These are phyloP conservation scores for Poeciliopsis turneri DNA, from an alignment of 2,797 vertebrate species.

Conservation along the genomic window DNA sequence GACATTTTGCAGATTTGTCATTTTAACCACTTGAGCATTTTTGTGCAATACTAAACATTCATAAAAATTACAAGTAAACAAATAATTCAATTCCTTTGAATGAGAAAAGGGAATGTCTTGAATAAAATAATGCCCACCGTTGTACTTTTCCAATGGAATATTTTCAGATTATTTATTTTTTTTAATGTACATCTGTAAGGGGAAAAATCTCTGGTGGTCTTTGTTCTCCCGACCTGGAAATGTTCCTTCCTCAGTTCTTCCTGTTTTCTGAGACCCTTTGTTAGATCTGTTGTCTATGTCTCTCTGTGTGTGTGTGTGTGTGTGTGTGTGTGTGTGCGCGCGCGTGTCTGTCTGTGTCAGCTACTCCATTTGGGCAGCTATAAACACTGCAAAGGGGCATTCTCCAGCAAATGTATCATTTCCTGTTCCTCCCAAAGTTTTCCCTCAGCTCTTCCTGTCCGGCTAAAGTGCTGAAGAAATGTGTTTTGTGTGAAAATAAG, in stretches of 20 bases:
- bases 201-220: conserved; percentile 53
- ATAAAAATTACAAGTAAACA: too few species aligned
- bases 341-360: conserved; percentile 8
- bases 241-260: conserved; percentile 67
- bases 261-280: conserved; percentile 72
- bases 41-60: too few species aligned
- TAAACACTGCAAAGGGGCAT: conserved; percentile 47
- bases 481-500: conserved; percentile 18
- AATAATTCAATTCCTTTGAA: too few species aligned
- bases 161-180: conserved; percentile 12
- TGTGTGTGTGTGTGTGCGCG: neutral
- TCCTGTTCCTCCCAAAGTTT: conserved; percentile 73
- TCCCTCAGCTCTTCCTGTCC: conserved; percentile 70
- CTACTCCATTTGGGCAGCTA: conserved; percentile 21
- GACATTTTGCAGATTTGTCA: too few species aligned
- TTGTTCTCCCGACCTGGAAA: conserved; percentile 68
- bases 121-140: neutral
- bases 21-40: too few species aligned
- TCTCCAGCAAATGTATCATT: conserved; percentile 65
- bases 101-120: too few species aligned
- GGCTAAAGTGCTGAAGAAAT: conserved; percentile 40
- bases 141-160: neutral
- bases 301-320: neutral
- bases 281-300: conserved; percentile 24
- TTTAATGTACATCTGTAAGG: conserved; percentile 46